A percentile compares a stretch with the other conserved stretches of the same genome.
phyloP scores from a whole-genome alignment of 2,888 invertebrate species.

The Heliconius ethilla region DNA sequence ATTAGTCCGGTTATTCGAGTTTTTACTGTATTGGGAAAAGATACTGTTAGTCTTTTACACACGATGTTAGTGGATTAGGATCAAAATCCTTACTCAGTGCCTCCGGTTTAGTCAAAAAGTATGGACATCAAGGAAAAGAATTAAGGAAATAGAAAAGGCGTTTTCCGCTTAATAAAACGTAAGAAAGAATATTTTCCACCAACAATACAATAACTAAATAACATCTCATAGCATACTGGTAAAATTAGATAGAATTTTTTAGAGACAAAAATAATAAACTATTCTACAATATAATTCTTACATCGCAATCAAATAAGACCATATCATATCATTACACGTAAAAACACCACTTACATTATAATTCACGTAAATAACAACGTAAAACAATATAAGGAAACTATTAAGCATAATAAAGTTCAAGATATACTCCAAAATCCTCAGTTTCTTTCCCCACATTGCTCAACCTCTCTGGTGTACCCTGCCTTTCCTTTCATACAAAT shows the following conservation, averaged over 20 bases:
- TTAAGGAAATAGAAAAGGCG: neutral
- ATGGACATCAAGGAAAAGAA: neutral
- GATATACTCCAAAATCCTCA: constrained; percentile 35
- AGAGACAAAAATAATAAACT: neutral
- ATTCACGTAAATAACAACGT: neutral
- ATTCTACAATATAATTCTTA: neutral
- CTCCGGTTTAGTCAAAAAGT: neutral
- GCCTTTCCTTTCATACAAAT: constrained; percentile 69
- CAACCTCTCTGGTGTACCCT: constrained; percentile 43
- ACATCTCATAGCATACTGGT: neutral
- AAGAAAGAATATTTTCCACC: no score
- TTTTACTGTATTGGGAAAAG: no score
- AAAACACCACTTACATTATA: neutral
- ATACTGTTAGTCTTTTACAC: neutral
- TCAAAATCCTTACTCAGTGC: neutral
- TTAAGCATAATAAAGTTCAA: constrained; percentile 1
- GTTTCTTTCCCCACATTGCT: constrained; percentile 45
- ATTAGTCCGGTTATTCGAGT: no score
- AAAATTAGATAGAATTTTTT: neutral
- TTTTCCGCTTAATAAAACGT: no score
- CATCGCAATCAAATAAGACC: neutral
- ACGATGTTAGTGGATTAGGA: neutral
- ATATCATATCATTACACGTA: neutral
- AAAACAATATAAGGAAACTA: constrained; percentile 18
- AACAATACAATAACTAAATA: neutral